Base-by-base conservation (phyloP, 2,113 vertebrate genomes). In the Myotis lucifugus region DNA sequence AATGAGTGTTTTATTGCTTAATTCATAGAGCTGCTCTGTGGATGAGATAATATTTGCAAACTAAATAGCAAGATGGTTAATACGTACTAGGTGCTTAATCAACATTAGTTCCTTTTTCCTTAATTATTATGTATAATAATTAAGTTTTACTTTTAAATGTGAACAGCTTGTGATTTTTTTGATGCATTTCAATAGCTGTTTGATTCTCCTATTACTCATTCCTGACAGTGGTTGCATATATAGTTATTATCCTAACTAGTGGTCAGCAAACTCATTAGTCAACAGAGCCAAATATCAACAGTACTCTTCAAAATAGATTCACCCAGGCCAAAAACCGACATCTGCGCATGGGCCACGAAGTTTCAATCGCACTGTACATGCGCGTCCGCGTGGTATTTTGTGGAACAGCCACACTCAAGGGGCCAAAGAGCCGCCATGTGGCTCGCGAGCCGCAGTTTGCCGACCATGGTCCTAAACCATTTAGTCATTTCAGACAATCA, bases 111-210 rank as follows among this genome's bases (percentile, higher is more conserved):
- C 13, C 8, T 52, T 54, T 94, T 93, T 17, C 46, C 11, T 52
- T 93, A 37, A 37, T 37, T 37, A 37, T 37, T 37, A 85, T 66
- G 29, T 88, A 81, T 90, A 70, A 69, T 90, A 88, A 96, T 96
- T 88, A 88, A 81, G 27, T 59, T 95, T 88, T 34, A 54, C 23
- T 85, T 91, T 21, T 82, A 91, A 82, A 73, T 91, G 19, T 93
- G 92, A 93, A 82, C 46, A 76, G 46, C 52, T 91, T 10, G 11
- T 76, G 8, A 29, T 82, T 61, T 81, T 86, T 81, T 78, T 85
- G 9, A 48, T 88, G 37, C 46, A 77, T 88, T 3, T 6, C 37
- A 93, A 96, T 82, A 85, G 67, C n/a, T 85, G 21, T 78, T 90
- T 70, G 73, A 81, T 84, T 40, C 9, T 56, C 54, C 9, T 56